Percentiles rank a stretch among this genome's conserved stretches.
Evolutionary conservation across 2,888 invertebrate genomes (phyloP).

Genomic region (Euspilapteryx auroguttella): DNA sequence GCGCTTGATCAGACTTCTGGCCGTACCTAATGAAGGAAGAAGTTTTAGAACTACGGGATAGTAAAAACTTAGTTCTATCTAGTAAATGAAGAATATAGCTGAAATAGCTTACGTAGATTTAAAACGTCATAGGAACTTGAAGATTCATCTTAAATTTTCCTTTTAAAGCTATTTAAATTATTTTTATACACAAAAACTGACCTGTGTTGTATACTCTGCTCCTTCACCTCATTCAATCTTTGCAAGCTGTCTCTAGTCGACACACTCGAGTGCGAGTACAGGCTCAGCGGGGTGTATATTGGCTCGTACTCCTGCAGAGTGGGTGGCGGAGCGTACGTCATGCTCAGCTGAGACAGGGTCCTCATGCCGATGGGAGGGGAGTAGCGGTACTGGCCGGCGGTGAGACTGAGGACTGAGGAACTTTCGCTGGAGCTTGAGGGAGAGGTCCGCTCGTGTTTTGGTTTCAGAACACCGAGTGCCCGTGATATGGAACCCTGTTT

Average conservation of each 20-base stretch:
- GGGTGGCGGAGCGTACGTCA: constrained; percentile 63
- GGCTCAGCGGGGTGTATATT: constrained; percentile 45
- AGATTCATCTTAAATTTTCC: too few species aligned
- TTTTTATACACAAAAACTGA: too few species aligned
- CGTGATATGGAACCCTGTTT: constrained; percentile 74
- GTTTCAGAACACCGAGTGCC: constrained; percentile 70
- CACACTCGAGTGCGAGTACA: constrained; percentile 49
- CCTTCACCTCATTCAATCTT: constrained; percentile 47
- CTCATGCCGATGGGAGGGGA: constrained; percentile 58
- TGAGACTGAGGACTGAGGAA: constrained; percentile 58
- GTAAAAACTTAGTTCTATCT: too few species aligned
- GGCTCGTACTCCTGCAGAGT: constrained; percentile 57
- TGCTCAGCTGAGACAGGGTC: constrained; percentile 59
- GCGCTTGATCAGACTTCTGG: constrained; percentile 41
- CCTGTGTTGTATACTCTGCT: constrained; percentile 43
- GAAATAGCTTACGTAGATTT: too few species aligned
- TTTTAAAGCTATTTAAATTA: too few species aligned
- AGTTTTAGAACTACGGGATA: too few species aligned
- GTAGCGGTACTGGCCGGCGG: constrained; percentile 46
- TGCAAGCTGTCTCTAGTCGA: constrained; percentile 49
- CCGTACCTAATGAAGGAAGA: constrained; percentile 27
- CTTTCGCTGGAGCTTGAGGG: constrained; percentile 70
- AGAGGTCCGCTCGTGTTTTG: constrained; percentile 64
- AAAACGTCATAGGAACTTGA: too few species aligned
- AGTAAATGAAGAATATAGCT: too few species aligned